Percentiles rank a stretch among this genome's conserved stretches.
phyloP scores from a whole-genome alignment of 2,888 invertebrate genomes.

The Archaeoteleia sp. region DNA sequence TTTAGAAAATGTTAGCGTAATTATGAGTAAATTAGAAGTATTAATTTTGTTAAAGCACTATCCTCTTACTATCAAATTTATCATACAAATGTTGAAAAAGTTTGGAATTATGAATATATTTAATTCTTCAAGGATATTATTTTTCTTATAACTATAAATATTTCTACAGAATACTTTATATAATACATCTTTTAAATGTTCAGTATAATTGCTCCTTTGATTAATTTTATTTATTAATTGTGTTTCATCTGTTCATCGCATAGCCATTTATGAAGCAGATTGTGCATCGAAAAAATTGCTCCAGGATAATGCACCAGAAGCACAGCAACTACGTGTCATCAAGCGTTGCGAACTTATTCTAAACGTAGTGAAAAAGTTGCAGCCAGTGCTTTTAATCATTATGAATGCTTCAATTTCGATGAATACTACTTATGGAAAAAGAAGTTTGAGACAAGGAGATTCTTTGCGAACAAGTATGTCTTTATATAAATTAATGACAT shows the following conservation, averaged over 20 bases:
- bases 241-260: too few species aligned
- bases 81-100: too few species aligned
- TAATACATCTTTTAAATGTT: too few species aligned
- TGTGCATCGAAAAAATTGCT: slow-evolving; percentile 67
- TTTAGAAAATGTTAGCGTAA: too few species aligned
- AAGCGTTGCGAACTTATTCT: slow-evolving; percentile 71
- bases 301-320: slow-evolving; percentile 65
- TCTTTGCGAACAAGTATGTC: slow-evolving; percentile 57
- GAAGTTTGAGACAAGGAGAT: slow-evolving; percentile 60
- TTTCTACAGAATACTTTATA: too few species aligned
- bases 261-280: slow-evolving; percentile 70
- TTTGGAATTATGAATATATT: too few species aligned
- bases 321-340: slow-evolving; percentile 70
- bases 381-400: slow-evolving; percentile 64
- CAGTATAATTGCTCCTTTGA: slow-evolving; percentile 7
- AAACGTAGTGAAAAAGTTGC: slow-evolving; percentile 68
- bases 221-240: slow-evolving; percentile 14
- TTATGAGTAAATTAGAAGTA: too few species aligned
- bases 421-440: slow-evolving; percentile 57
- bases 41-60: too few species aligned
- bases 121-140: too few species aligned
- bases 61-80: too few species aligned
- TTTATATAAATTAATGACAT: slow-evolving; percentile 3
- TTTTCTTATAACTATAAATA: too few species aligned
- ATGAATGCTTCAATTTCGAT: slow-evolving; percentile 65